Conservation (phyloP, 35 echinoderm and acorn worm species). For the Heliocidaris erythrogramma region DNA sequence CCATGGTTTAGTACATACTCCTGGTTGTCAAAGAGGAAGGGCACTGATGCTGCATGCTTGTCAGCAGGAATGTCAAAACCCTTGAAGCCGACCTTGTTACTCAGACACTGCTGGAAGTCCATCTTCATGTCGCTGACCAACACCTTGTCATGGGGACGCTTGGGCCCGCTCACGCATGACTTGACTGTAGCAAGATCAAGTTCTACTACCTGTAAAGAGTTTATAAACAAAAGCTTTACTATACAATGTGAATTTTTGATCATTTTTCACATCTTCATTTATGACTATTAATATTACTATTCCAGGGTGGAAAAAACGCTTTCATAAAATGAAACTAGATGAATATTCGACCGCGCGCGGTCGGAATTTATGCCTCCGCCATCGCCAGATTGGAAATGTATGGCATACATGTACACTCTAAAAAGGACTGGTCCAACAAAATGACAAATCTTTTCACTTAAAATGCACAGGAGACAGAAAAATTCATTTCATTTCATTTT, state of each 20-base stretch:
- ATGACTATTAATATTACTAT: too few species aligned
- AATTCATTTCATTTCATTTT: too few species aligned
- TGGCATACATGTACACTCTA: too few species aligned
- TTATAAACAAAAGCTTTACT: background rate
- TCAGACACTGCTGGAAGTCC: conserved; percentile 90
- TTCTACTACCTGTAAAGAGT: conserved; percentile 67
- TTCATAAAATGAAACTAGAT: too few species aligned
- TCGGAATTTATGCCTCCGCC: too few species aligned
- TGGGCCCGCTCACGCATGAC: conserved; percentile 93
- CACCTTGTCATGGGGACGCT: conserved; percentile 98
- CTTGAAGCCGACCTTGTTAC: conserved; percentile 92
- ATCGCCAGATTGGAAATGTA: too few species aligned
- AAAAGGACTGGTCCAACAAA: too few species aligned
- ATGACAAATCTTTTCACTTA: too few species aligned
- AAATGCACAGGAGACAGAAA: too few species aligned
- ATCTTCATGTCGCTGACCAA: conserved; percentile 82
- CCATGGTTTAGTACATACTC: conserved; percentile 87
- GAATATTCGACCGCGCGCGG: too few species aligned
- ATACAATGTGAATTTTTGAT: background rate
- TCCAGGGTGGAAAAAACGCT: too few species aligned
- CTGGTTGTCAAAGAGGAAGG: conserved; percentile 75
- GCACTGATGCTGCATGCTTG: conserved; percentile 69
- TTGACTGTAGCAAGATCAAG: conserved; percentile 82
- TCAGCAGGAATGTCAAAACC: conserved; percentile 86
- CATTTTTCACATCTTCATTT: too few species aligned